Evolutionary conservation across 2,888 invertebrate species (phyloP), one percentile per base, ranked within the genome.

Genomic region (Tetrapedia diversipes): DNA sequence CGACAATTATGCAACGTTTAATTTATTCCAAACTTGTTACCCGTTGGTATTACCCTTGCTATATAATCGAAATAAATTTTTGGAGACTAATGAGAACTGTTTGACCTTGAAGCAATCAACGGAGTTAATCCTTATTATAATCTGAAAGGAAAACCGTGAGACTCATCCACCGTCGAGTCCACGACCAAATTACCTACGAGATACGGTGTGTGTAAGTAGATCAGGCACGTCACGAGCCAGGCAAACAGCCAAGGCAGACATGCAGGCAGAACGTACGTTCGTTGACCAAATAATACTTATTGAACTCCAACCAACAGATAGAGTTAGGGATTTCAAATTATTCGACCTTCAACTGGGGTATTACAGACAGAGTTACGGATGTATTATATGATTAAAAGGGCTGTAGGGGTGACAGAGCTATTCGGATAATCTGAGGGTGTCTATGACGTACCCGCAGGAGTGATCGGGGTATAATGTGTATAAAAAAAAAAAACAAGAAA

Each of bases 221-320:
- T 60, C 73, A 66, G 73, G 75, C 73, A 73, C 75, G 73, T 66
- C 73, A 66, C 45, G 54, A 66, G 65, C 75, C 73, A 74, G 66
- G 75, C 63, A 37, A n/a, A 51, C 29, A 64, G 66, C 66, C 63
- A 64, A 66, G 66, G 66, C 60, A 66, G 59, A 64, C 60, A 74
- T 73, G 53, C 75, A 75, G 66, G 47, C 60, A 53, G 60, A 56
- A 47, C 51, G 29, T 59, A 59, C 37, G 22, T 24, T 37, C 47
- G 47, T 37, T n/a, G 60, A 29, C n/a, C 14, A 57, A 53, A 53
- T n/a, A n/a, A n/a, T 19, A 19, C 19, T 71, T 43, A 32, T 57
- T 53, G 45, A 53, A 72, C 41, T 72, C 32, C 57, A 72, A 64
- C 53, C 51, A 64, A 45, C 22, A 19, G 22, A 27, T 29, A n/a